Evolutionary conservation across 2,797 vertebrate genomes (phyloP), one percentile per base, ranked within the genome.

Genomic region (Coilia nasus): DNA sequence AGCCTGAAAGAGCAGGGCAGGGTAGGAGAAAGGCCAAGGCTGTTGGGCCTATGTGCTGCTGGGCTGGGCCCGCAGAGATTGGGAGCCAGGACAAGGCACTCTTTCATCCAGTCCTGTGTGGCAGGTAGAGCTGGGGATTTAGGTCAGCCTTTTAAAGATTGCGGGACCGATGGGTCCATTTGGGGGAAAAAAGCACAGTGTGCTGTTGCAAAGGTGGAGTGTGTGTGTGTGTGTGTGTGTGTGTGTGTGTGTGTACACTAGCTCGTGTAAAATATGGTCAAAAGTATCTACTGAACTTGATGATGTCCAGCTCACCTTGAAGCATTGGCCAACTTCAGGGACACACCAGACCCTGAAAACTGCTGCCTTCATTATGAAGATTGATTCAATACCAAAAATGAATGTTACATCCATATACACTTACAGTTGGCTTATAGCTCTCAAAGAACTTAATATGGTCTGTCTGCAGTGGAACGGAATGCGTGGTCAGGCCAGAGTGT

Each of bases 101-200:
- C 67, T 75, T 75, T 75, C 28, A 75, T 75, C 28, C 67, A 6
- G 67, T 17, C 67, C 67, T 75, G 28, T 75, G 67, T 75, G 67
- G 28, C 67, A 41, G 67, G 67, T 75, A 75, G 67, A 35, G 67
- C 31, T 75, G 67, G 28, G 31, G 67, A 75, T 75, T 35, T 28
- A 41, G 67, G 67, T 75, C 67, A 75, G 67, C 28, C 67, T 41
- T 31, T 41, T 75, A 5, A 71, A 75, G 14, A 75, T 75, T 4
- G 28, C 15, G 28, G 5, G 28, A 35, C 15, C 12, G 28, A 75
- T 75, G 67, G 67, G 15, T 35, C 28, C 15, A 2, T 75, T 75
- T 35, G 28, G 50, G 10, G 10, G 10, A 71, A 35, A 35, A 41
- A 75, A 75, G 28, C 67, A 64, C 62, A 0, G 12, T 71, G 2